These are phyloP conservation scores for Lates calcarifer DNA, from an alignment of 2,113 vertebrate species.

Conservation along the genomic window DNA sequence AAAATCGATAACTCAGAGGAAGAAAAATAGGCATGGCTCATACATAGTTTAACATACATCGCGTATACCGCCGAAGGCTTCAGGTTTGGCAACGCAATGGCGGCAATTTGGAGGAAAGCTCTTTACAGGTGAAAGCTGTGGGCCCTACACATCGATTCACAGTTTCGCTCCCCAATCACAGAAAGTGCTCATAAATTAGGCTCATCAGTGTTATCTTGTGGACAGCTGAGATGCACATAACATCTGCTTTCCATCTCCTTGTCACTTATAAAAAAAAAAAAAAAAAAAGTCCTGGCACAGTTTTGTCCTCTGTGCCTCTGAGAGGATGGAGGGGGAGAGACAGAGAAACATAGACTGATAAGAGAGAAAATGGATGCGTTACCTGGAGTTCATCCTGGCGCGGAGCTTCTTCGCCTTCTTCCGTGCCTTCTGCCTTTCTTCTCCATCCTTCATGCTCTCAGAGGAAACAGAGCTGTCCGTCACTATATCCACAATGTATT, in stretches of 20 bases:
- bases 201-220: slow-evolving; percentile 92
- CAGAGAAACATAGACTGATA: not conserved
- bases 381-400: slow-evolving; percentile 97
- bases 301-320: slow-evolving; percentile 57
- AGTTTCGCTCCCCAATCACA: slow-evolving; percentile 96
- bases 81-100: slow-evolving; percentile 89
- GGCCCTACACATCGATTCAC: slow-evolving; percentile 89
- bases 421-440: slow-evolving; percentile 93
- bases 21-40: slow-evolving; percentile 95
- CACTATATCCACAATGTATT: slow-evolving; percentile 95
- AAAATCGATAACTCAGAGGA: slow-evolving; percentile 94
- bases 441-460: slow-evolving; percentile 90
- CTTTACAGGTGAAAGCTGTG: slow-evolving; percentile 95
- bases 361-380: slow-evolving; percentile 49
- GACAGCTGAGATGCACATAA: slow-evolving; percentile 89
- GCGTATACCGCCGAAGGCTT: slow-evolving; percentile 85
- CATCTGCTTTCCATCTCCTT: slow-evolving; percentile 83
- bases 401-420: slow-evolving; percentile 98
- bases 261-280: slow-evolving; percentile 77
- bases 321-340: slow-evolving; percentile 27
- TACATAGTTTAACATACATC: slow-evolving; percentile 92
- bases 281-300: slow-evolving; percentile 61
- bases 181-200: slow-evolving; percentile 99
- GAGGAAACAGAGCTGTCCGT: slow-evolving; percentile 88
- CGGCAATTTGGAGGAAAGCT: slow-evolving; percentile 98